Conservation (phyloP, 2,888 invertebrate species). For the Drosophila stalkeri region DNA sequence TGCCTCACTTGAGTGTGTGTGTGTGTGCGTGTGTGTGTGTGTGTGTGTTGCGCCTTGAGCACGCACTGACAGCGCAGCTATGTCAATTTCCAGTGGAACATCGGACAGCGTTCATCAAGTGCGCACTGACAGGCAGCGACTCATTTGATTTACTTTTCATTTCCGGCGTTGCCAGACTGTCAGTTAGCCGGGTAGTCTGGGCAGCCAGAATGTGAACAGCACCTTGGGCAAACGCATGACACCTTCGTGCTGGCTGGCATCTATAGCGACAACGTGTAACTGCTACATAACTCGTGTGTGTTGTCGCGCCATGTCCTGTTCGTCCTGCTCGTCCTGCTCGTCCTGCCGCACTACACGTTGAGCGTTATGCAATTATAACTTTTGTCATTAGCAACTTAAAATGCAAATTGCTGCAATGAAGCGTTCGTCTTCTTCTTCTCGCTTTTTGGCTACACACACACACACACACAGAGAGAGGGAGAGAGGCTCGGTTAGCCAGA, state of each 20-base stretch:
- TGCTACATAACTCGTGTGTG: slow-evolving; percentile 49
- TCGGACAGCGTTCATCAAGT: slow-evolving; percentile 63
- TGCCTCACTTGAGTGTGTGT: not conserved
- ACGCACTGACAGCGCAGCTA: slow-evolving; percentile 62
- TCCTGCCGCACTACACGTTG: slow-evolving; percentile 55
- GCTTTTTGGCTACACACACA: slow-evolving; percentile 52
- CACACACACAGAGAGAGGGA: slow-evolving; percentile 7
- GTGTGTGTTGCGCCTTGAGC: slow-evolving; percentile 26
- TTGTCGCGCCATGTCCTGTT: slow-evolving; percentile 27
- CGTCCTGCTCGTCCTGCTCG: slow-evolving; percentile 15
- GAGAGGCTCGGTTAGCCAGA: slow-evolving; percentile 24
- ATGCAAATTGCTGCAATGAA: slow-evolving; percentile 82
- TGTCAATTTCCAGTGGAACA: slow-evolving; percentile 52
- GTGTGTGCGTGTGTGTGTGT: slow-evolving; percentile 2
- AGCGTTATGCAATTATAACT: slow-evolving; percentile 84
- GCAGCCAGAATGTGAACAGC: slow-evolving; percentile 5
- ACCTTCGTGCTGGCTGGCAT: slow-evolving; percentile 13
- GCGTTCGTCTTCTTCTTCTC: slow-evolving; percentile 61
- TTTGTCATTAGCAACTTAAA: slow-evolving; percentile 84
- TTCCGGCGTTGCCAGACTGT: slow-evolving; percentile 63
- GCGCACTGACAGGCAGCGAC: slow-evolving; percentile 45
- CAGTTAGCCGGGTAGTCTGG: slow-evolving; percentile 1
- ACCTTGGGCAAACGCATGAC: slow-evolving; percentile 41
- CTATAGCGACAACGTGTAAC: slow-evolving; percentile 43
- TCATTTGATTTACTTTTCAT: slow-evolving; percentile 83